Percentiles rank a stretch among this genome's conserved stretches.
These are phyloP conservation scores for Acomys russatus DNA, from an alignment of 2,797 vertebrate genomes.

Conservation along the genomic window DNA sequence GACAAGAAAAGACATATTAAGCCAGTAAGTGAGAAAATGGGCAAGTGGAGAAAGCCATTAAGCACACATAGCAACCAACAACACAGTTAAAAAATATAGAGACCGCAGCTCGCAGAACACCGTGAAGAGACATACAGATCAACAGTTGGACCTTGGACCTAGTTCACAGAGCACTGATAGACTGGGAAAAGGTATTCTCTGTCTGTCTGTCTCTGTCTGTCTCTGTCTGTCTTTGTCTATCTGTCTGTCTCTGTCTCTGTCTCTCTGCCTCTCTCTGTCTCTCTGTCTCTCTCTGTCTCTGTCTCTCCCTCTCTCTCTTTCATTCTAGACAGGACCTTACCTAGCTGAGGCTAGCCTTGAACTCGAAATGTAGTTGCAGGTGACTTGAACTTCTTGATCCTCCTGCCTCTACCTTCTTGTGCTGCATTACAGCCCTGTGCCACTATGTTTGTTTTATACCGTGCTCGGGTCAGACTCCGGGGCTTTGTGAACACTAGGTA, in stretches of 20 bases:
- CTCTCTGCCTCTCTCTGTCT: no score
- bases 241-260: no score
- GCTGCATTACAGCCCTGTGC: not conserved
- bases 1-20: not conserved
- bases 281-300: no score
- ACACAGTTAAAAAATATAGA: not conserved
- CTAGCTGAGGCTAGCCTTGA: not conserved
- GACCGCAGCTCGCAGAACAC: not conserved
- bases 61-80: not conserved
- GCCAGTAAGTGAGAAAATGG: not conserved
- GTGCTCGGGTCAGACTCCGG: not conserved
- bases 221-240: no score
- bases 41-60: not conserved
- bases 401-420: not conserved
- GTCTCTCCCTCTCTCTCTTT: no score
- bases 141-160: not conserved
- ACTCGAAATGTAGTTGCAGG: not conserved
- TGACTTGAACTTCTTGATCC: not conserved
- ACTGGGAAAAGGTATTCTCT: not conserved
- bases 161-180: not conserved
- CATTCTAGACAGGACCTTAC: no score
- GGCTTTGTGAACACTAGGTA: not conserved
- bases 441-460: not conserved
- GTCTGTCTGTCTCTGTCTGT: not conserved
- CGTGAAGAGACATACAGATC: not conserved